Percentiles rank a stretch among this genome's conserved stretches.
These are phyloP conservation scores for Apodemia hepburni DNA, from an alignment of 2,888 invertebrate species.

Conservation along the genomic window DNA sequence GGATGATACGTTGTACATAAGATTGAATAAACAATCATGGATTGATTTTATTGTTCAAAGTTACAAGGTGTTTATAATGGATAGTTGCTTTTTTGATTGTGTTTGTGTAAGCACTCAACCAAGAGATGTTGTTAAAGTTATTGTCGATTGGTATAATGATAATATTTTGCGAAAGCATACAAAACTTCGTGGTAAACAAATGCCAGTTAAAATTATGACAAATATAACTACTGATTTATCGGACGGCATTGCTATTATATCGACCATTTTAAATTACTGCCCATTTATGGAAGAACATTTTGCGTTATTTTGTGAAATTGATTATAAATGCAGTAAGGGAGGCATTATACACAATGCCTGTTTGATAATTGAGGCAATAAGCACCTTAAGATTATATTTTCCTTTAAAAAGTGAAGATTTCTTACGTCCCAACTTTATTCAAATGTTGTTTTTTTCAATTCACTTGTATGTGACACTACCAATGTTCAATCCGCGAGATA, in stretches of 20 bases:
- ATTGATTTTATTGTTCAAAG: slow-evolving; percentile 81
- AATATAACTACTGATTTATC: slow-evolving; percentile 75
- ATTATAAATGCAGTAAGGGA: slow-evolving; percentile 51
- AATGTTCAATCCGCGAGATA: slow-evolving; percentile 65
- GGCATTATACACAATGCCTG: slow-evolving; percentile 78
- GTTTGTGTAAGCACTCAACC: slow-evolving; percentile 54
- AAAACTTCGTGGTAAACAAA: slow-evolving; percentile 40
- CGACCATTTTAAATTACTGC: slow-evolving; percentile 78
- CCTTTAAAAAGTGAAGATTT: slow-evolving; percentile 74
- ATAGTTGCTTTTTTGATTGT: slow-evolving; percentile 69
- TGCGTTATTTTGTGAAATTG: slow-evolving; percentile 63
- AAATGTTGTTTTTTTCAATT: slow-evolving; percentile 79
- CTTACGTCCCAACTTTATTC: slow-evolving; percentile 72
- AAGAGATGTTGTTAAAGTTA: slow-evolving; percentile 53
- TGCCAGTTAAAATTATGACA: slow-evolving; percentile 46
- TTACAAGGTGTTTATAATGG: slow-evolving; percentile 78
- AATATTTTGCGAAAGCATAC: slow-evolving; percentile 49
- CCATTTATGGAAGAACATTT: slow-evolving; percentile 74
- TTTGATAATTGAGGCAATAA: slow-evolving; percentile 76
- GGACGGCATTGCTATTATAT: slow-evolving; percentile 78
- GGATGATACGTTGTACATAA: slow-evolving; percentile 47
- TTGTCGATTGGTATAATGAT: slow-evolving; percentile 59
- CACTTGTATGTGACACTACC: slow-evolving; percentile 79
- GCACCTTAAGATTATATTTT: slow-evolving; percentile 75
- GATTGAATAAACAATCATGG: slow-evolving; percentile 77